phyloP scores from a whole-genome alignment of 2,113 vertebrate genomes.

The Planiliza haematocheilus region DNA sequence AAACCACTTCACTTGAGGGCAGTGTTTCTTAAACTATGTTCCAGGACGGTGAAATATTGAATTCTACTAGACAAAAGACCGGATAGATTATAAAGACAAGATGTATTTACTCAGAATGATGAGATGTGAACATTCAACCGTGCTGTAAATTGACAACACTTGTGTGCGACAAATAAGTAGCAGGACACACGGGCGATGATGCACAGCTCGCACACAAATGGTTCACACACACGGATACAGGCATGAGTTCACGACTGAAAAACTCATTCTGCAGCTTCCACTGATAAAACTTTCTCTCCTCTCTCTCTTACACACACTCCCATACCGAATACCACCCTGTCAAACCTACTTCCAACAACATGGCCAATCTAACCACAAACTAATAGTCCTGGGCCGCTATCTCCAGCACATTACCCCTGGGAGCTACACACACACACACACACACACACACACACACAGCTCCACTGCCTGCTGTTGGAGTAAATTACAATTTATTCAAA shows the following conservation, averaged over 20 bases:
- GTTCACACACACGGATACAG: slow-evolving; percentile 2
- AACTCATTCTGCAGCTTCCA: background rate
- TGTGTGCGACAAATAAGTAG: background rate
- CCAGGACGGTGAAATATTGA: slow-evolving; percentile 14
- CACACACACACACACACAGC: slow-evolving; percentile 24
- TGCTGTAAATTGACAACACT: slow-evolving; percentile 1
- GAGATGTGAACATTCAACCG: slow-evolving; percentile 24
- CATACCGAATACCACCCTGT: slow-evolving; percentile 55
- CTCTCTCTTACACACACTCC: slow-evolving; percentile 11
- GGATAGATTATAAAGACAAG: slow-evolving; percentile 4
- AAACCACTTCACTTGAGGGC: slow-evolving; percentile 61
- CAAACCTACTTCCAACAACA: slow-evolving; percentile 69
- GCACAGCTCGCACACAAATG: background rate
- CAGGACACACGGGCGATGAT: slow-evolving; percentile 3
- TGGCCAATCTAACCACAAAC: slow-evolving; percentile 65
- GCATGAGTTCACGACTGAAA: background rate
- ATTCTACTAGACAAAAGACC: slow-evolving; percentile 4
- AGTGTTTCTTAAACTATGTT: slow-evolving; percentile 61
- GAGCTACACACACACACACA: slow-evolving; percentile 33
- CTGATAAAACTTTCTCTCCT: slow-evolving; percentile 20
- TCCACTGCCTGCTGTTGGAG: slow-evolving; percentile 40
- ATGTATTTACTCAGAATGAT: slow-evolving; percentile 19
- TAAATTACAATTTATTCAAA: slow-evolving; percentile 74
- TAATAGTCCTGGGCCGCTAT: slow-evolving; percentile 68
- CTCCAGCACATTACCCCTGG: slow-evolving; percentile 57